Evolutionary conservation across 2,797 vertebrate species (phyloP), one percentile per base, ranked within the genome.

Genomic region (Enteromius viviparus): DNA sequence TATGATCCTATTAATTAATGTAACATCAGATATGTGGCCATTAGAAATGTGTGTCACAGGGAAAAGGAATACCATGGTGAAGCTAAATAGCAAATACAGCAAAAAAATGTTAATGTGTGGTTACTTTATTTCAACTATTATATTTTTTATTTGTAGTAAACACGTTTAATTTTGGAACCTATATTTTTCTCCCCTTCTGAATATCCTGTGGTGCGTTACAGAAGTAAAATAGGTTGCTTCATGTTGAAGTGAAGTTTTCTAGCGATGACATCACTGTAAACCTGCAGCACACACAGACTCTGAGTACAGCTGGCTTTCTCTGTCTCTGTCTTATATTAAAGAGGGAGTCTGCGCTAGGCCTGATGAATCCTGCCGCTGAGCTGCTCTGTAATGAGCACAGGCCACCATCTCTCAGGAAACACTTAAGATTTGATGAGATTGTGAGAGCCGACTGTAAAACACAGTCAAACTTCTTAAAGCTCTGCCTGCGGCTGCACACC

Each of bases 341-440:
- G 79, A 86, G 85, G 84, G 81, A 85, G 47, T 71, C 45, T 58
- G 86, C 58, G 81, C 47, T 42, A 70, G 42, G 47, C 69, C 80
- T 80, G 82, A 89, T 86, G 76, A 81, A 87, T 89, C 86, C 85
- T 87, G 87, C 83, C 84, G 82, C 58, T 42, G 53, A 23, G 11
- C 34, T 49, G 21, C 51, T 72, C 70, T 40, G 51, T 76, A 76
- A 76, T 76, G 72, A 76, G 49, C 21, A 32, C 51, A 21, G 49
- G 71, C 53, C 72, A 15, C 21, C 32, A 60, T 76, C 74, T 26
- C 74, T 40, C 34, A 76, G 74, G 53, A 76, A 60, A 60, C 53
- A 2, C 72, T 58, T 19, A 51, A 42, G 74, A 76, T 76, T 76
- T 60, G 51, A 76, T 60, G 51, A 76, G 74, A 23, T 23, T 76